These are phyloP conservation scores for Formica exsecta DNA, from an alignment of 1,140 invertebrate species.

Conservation along the genomic window DNA sequence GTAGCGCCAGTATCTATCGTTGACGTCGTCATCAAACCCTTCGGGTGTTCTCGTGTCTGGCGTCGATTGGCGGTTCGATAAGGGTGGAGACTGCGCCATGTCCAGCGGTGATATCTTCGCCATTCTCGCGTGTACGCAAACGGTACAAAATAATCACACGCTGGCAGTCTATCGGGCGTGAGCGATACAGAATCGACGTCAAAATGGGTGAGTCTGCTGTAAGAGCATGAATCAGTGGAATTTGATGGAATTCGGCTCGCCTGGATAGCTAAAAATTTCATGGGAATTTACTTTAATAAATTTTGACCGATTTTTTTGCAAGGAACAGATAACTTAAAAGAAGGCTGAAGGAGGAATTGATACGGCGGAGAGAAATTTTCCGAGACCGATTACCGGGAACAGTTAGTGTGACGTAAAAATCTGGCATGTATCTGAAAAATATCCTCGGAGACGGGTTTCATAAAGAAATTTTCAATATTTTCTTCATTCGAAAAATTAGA, in stretches of 20 bases:
- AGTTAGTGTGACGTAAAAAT: neutral
- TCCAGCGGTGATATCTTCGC: neutral
- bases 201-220: constrained; percentile 40
- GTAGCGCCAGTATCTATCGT: constrained; percentile 33
- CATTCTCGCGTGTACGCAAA: constrained; percentile 11
- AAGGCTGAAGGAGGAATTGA: neutral
- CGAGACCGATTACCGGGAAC: neutral
- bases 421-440: neutral
- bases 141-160: constrained; percentile 5
- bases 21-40: constrained; percentile 43
- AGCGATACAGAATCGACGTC: neutral
- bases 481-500: neutral
- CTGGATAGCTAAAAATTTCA: neutral
- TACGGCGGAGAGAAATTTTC: neutral
- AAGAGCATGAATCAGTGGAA: neutral
- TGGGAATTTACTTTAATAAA: neutral
- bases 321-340: neutral
- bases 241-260: neutral
- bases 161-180: constrained; percentile 8
- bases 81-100: constrained; percentile 78
- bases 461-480: neutral
- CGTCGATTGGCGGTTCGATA: constrained; percentile 69
- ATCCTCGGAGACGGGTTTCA: neutral
- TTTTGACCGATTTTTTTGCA: neutral
- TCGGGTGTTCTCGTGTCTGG: constrained; percentile 41